Percentiles rank a stretch among this genome's conserved stretches.
Evolutionary conservation across 2,797 vertebrate genomes (phyloP).

Genomic region (Sardinella longiceps): DNA sequence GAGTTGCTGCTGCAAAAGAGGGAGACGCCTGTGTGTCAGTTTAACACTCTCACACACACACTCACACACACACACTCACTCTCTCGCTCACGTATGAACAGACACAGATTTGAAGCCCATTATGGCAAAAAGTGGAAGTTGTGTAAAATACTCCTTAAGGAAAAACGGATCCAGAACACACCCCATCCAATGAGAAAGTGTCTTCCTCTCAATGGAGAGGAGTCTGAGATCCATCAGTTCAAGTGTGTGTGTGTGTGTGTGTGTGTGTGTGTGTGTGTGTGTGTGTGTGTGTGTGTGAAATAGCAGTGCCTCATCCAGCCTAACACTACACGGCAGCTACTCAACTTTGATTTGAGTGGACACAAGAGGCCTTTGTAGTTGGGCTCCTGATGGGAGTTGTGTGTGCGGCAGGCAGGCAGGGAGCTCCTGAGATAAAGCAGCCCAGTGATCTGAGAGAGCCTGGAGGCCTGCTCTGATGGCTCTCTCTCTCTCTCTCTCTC

Average conservation of each 20-base stretch:
- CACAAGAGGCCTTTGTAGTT: not conserved
- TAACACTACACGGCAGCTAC: not conserved
- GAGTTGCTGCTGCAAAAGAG: constrained; percentile 92
- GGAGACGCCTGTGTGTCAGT: not conserved
- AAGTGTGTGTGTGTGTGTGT: not conserved
- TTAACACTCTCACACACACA: not conserved
- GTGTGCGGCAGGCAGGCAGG: not conserved
- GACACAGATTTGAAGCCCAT: not conserved
- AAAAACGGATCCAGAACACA: not conserved
- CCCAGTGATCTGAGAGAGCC: not conserved
- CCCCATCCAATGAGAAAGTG: not conserved
- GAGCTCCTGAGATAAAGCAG: not conserved
- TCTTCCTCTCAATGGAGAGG: not conserved
- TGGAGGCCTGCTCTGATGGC: not conserved
- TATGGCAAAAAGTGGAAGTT: not conserved
- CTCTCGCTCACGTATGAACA: constrained; percentile 38
- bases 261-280: constrained; percentile 6
- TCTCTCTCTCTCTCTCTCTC: not conserved
- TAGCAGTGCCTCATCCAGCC: not conserved
- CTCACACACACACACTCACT: constrained; percentile 40
- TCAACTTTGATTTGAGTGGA: constrained; percentile 9
- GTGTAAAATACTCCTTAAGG: not conserved
- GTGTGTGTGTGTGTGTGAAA: not conserved
- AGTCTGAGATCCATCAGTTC: not conserved
- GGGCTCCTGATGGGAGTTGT: not conserved